A percentile compares a stretch with the other conserved stretches of the same genome.
Evolutionary conservation across 1,140 invertebrate genomes (phyloP).

Genomic region (Heliothis virescens): DNA sequence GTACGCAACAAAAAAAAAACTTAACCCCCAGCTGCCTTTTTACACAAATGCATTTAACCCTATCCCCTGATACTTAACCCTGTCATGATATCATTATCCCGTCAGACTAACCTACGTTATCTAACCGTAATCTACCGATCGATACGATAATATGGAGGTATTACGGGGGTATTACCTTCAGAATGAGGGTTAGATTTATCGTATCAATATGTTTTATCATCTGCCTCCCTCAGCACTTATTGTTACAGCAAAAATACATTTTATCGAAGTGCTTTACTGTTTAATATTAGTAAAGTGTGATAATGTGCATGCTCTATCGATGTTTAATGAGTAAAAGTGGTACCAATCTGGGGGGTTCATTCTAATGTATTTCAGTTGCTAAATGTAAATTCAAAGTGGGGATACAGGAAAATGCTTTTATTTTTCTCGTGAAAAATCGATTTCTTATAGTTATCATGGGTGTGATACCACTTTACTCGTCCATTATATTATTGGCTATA

Average conservation of each 20-base stretch:
- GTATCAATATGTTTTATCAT: constrained; percentile 29
- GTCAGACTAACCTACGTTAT: constrained; percentile 17
- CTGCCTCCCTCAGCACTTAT: constrained; percentile 20
- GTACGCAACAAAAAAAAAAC: not conserved
- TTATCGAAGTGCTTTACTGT: not conserved
- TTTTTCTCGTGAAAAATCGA: too few species aligned
- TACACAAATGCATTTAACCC: not conserved
- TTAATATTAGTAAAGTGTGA: not conserved
- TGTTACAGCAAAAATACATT: constrained; percentile 10
- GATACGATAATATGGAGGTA: constrained; percentile 13
- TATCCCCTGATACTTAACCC: not conserved
- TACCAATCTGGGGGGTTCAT: too few species aligned
- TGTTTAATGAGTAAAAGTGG: too few species aligned
- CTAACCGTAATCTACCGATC: constrained; percentile 38
- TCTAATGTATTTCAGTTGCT: too few species aligned
- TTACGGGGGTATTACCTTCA: constrained; percentile 2
- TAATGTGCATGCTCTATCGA: not conserved
- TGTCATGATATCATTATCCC: constrained; percentile 25
- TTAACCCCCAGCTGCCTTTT: not conserved
- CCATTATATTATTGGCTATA: too few species aligned
- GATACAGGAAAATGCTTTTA: too few species aligned
- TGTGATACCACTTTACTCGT: too few species aligned
- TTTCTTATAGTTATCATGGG: too few species aligned
- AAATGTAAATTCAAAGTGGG: too few species aligned
- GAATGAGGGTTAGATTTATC: constrained; percentile 18